phyloP scores from a whole-genome alignment of 2,797 vertebrate genomes.

The Jordanella pulchra region DNA sequence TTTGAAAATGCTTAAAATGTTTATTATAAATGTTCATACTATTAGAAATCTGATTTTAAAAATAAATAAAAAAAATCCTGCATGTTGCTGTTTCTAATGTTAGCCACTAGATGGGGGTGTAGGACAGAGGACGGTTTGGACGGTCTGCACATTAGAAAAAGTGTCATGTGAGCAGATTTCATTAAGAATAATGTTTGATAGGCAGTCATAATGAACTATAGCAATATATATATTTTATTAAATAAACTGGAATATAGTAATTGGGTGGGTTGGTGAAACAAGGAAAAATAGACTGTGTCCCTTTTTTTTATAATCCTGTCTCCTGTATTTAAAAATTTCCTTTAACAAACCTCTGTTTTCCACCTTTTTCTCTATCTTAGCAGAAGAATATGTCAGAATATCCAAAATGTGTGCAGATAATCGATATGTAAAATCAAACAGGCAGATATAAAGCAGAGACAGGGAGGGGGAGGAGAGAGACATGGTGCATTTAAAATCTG shows the following conservation, averaged over 20 bases:
- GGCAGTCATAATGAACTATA: not conserved
- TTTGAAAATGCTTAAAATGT: not conserved
- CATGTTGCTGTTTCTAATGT: conserved; percentile 5
- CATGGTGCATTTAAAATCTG: conserved; percentile 63
- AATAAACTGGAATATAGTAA: not conserved
- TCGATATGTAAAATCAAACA: conserved; percentile 60
- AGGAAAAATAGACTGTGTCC: not conserved
- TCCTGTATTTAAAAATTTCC: not conserved
- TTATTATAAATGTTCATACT: not conserved
- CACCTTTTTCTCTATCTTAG: not conserved
- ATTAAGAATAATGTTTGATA: not conserved
- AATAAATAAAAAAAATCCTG: no score
- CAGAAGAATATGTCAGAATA: not conserved
- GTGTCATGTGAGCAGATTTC: not conserved
- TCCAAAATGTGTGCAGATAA: conserved; percentile 33
- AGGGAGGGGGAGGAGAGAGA: conserved; percentile 55
- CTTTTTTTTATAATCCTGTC: no score
- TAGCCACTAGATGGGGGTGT: conserved; percentile 72
- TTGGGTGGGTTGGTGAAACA: not conserved
- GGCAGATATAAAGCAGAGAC: conserved; percentile 61
- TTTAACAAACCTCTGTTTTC: not conserved
- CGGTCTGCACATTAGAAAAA: not conserved
- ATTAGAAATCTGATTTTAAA: not conserved
- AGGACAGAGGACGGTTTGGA: conserved; percentile 24
- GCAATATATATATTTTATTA: not conserved